Base-by-base conservation (phyloP, 2,888 invertebrate species). In the Chymomyza caudatula region DNA sequence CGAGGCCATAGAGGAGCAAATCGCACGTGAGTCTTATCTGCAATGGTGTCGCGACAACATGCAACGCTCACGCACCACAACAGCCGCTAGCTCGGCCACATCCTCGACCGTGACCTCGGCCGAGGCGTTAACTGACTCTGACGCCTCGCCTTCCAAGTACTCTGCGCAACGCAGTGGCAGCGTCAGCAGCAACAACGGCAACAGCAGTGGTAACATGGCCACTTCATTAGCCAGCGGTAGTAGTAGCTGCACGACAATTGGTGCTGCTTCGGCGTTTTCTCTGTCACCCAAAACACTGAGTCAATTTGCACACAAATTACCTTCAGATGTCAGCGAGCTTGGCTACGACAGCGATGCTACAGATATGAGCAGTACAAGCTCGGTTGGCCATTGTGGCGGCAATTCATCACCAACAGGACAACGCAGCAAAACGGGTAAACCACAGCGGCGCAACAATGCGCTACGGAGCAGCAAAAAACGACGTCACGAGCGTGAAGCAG, bases 1-100 rank as follows among this genome's bases (percentile, higher is more conserved):
- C 88, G 96, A 96, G 89, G 95, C 95, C n/a, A 94, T 97, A 63
- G 95, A 96, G 86, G 96, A 96, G 88, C 96, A 96, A 91, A 95
- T 96, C 8, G 96, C 96, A 4, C 91, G 96, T 15, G 96, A 96
- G 90, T 96, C 95, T 47, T 96, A 96, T 90, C 92, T 96, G 55
- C 95, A 96, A 88, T 96, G 94, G 94, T 91, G 95, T 55, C 92
- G 93, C 67, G 94, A 94, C 61, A 93, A 93, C 85, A 93, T 94
- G 88, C 92, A 92, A 82, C 91, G 92, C 57, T 71, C 80, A n/a
- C 86, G 89, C 42, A 85, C 63, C 62, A 82, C 75, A 11, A 72
- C 85, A 60, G 71, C 85, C 62, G 73, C 78, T 25, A 69, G 83
- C 4, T 87, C 88, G 63, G 78, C 86, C 13, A 85, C 88, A 49